Base-by-base conservation (phyloP, 2,113 vertebrate species). In the Embiotoca jacksoni region DNA sequence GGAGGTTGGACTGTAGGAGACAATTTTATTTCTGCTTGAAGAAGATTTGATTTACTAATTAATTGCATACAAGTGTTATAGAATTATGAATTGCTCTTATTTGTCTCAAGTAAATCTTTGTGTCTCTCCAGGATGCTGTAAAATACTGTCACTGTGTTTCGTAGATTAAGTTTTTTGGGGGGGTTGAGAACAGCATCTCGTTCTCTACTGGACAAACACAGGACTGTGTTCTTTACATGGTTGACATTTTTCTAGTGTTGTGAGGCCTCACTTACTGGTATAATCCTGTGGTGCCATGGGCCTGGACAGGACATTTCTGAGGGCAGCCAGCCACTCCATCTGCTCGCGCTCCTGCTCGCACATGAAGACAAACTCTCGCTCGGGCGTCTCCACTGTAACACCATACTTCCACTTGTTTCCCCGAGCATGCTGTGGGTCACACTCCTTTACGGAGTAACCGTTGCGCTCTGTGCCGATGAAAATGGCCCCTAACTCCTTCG, bases 301-400 rank as follows among this genome's bases (percentile, higher is more conserved):
- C 10, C 91, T 91, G 11, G 90, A 87, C 52, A 96, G 93, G 72
- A 99, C 89, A 16, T 92, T 81, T 4, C 72, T 91, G 13, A 99
- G 87, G 23, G 93, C 96, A 0, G 95, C 93, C 69, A 97, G 82
- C 98, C 98, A 99, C 77, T 98, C 96, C 4, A 1, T 95, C 88
- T 96, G 96, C 47, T 97, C 97, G 14, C 74, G 90, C 55, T 96
- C 96, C 0, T 92, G 96, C 86, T 97, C 94, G 35, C 97, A 99
- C 89, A 96, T 93, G 82, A 99, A 96, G 68, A 98, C 61, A 11
- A 97, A 99, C 75, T 95, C 93, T 14, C 97, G 89, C 9, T 70
- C 49, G 0, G 97, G 97, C 0, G 97, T 99, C 65, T 93, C 65
- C 33, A 99, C 66, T 10, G 87, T 91, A 49, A 99, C 60, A 0